Evolutionary conservation across 2,113 vertebrate genomes (phyloP), one percentile per base, ranked within the genome.

Genomic region (Ploceus nigricollis): DNA sequence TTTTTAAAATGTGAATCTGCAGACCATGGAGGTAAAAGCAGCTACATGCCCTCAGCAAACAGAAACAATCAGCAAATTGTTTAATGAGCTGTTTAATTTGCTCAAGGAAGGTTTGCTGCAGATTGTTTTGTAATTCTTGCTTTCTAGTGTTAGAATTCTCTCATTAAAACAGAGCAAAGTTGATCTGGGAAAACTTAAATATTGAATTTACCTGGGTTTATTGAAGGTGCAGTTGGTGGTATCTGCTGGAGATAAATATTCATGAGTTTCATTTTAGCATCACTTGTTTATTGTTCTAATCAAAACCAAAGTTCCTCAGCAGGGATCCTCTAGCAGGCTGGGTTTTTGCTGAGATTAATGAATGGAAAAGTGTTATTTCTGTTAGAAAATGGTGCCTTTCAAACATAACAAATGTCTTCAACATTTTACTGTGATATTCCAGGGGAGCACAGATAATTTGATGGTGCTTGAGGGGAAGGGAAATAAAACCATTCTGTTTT

Each of bases 281-380:
- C 83, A 6, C 24, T 91, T 84, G 50, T 89, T 94, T 47, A 70
- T 80, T 73, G 65, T 65, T 91, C 53, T 72, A 70, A 73, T 88
- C 70, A 78, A 87, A 88, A 60, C 5, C 25, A 28, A 23, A 53
- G 23, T 31, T 87, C 17, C 82, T 87, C 77, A 37, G 80, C 57
- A 70, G 91, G 61, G 25, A 47, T 84, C 30, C 9, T 78, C 35
- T 21, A 44, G 44, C 44, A 78, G 39, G 16, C 50, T 58, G 56
- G 1, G 20, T 1, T 71, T 84, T 71, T 85, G 31, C 28, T n/a
- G 23, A 53, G 68, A 72, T 44, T n/a, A 39, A 60, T 77, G 22
- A 83, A 28, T 71, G 70, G 60, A 35, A 57, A 68, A 87, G 5
- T 54, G 64, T 58, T 77, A 28, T 12, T 80, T n/a, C 40, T 85